A percentile compares a stretch with the other conserved stretches of the same genome.
Conservation (phyloP, 2,888 invertebrate species). For the Tromatobia lineatoria region DNA sequence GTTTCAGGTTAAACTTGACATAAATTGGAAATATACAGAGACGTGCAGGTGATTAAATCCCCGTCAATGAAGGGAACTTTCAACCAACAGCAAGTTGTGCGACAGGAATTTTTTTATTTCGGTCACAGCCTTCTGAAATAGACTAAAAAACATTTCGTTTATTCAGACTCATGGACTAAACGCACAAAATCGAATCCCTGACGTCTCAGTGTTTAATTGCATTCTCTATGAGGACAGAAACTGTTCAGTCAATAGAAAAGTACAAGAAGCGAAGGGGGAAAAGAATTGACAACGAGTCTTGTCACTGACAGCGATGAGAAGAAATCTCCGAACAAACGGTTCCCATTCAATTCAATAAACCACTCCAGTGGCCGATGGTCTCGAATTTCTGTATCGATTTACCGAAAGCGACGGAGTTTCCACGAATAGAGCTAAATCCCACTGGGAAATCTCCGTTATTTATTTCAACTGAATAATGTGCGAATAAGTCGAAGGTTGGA, state of each 20-base stretch:
- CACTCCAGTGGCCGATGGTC: background rate
- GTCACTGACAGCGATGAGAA: background rate
- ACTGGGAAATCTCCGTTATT: constrained; percentile 35
- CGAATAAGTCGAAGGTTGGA: constrained; percentile 10
- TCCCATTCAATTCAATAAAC: background rate
- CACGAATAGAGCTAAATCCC: constrained; percentile 4
- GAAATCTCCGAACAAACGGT: background rate
- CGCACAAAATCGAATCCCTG: background rate
- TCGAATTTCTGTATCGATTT: constrained; percentile 15
- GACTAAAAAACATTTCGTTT: background rate
- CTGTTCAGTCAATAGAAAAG: background rate
- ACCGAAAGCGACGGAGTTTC: constrained; percentile 16
- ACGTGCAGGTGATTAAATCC: too few relatives aligned
- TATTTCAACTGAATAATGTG: constrained; percentile 28
- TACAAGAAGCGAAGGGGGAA: too few relatives aligned
- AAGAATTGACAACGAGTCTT: background rate
- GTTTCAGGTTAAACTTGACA: too few relatives aligned
- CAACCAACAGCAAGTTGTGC: background rate
- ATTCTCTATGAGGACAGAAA: background rate
- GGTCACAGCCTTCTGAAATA: constrained; percentile 4
- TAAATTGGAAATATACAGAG: too few relatives aligned
- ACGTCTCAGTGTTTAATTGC: background rate
- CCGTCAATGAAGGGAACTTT: background rate
- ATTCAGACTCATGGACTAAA: background rate
- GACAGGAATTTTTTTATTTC: constrained; percentile 45